Base-by-base conservation (phyloP, 2,888 invertebrate genomes). In the Rhimphoctona megacephalus region DNA sequence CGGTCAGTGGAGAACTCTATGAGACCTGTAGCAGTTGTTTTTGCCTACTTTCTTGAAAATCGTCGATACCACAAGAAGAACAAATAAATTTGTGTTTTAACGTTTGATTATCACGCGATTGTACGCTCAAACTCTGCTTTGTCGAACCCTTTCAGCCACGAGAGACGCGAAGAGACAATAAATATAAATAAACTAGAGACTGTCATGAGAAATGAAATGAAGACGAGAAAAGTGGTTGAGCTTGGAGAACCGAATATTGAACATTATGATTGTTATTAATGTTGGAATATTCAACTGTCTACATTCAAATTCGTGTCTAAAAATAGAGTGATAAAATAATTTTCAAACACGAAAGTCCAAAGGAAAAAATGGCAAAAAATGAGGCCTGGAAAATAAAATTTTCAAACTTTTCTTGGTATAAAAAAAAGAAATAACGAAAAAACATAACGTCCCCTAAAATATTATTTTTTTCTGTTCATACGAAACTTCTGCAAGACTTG, bases 71-170 rank as follows among this genome's bases (percentile, higher is more conserved):
- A 83, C 86, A 83, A 82, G 76, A 87, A 46, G 61, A 87, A 85
- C 74, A 87, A 89, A 90, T 90, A 89, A 87, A 89, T 89, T 86
- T 74, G 19, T 72, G 67, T 36, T 77, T 73, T 88, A 90, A 92
- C 88, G 89, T 89, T 81, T 67, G 17, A 8, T 39, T 30, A 88
- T 88, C 91, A 91, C 91, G 91, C 90, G 87, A 91, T 72, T 70
- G 52, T 72, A 22, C 33, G 17, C 54, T 52, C 46, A 36, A 39
- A 69, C 9, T 46, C 66, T 46, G 74, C 22, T 74, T 52, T 49
- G 72, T 73, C 25, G 54, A 81, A 9, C 66, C 74, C n/a, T 36
- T 33, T 52, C 22, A 11, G 22, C 57, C 22, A 0, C 17, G 57
- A 49, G 25, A 78, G 33, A 67, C 77, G n/a, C n/a, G 25, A 25